Conservation (phyloP, 2,888 invertebrate genomes). For the Pseudococcus longispinus region DNA sequence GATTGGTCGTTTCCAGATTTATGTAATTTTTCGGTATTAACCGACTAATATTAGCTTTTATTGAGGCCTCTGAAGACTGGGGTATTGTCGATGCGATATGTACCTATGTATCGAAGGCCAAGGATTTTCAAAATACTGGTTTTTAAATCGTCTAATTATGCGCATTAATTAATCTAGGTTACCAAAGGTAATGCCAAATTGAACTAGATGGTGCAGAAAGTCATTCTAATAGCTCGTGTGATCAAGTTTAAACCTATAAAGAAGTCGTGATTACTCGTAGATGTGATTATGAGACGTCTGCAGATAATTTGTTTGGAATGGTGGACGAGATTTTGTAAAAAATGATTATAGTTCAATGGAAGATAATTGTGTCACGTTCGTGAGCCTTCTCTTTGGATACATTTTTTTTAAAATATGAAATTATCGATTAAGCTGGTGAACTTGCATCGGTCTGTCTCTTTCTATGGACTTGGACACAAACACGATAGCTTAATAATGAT, state of each 20-base stretch:
- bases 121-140: background rate
- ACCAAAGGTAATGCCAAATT: background rate
- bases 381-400: background rate
- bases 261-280: background rate
- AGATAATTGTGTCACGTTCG: background rate
- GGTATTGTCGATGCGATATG: background rate
- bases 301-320: background rate
- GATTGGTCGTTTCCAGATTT: background rate
- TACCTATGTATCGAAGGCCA: background rate
- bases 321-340: background rate
- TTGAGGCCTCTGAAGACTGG: background rate
- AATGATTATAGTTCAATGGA: background rate
- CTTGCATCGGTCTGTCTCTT: background rate
- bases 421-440: background rate
- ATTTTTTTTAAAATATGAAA: background rate
- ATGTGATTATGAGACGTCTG: background rate
- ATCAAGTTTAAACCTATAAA: background rate
- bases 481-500: background rate
- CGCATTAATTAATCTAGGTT: conserved; percentile 5
- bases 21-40: background rate
- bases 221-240: background rate
- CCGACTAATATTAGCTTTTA: background rate
- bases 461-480: background rate
- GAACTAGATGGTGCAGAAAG: background rate
- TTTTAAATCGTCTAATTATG: background rate